Conservation (phyloP, 2,797 vertebrate species). For the Gallinago solitaria region DNA sequence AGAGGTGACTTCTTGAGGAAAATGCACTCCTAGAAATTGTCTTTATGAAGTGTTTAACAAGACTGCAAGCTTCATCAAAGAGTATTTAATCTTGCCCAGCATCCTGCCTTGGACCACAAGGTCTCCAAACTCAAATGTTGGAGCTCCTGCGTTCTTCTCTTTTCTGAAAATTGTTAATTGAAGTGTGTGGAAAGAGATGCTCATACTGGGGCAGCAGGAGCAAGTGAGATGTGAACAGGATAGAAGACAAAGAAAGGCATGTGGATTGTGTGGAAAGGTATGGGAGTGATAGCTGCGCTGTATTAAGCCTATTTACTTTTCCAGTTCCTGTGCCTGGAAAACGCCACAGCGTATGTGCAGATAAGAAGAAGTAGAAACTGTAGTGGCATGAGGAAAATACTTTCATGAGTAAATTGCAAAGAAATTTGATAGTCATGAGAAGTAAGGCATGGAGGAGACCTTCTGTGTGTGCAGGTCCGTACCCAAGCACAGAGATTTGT, state of each 20-base stretch:
- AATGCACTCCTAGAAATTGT: fast-evolving
- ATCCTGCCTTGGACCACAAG: not conserved
- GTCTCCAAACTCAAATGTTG: not conserved
- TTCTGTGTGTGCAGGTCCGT: not conserved
- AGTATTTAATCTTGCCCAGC: not conserved
- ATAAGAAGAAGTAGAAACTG: not conserved
- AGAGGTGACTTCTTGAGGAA: not conserved
- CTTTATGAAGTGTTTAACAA: not conserved
- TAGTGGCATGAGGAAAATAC: not conserved
- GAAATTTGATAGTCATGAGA: not conserved
- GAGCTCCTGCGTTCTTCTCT: not conserved
- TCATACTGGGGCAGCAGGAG: not conserved
- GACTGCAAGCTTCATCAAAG: not conserved
- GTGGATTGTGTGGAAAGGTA: not conserved
- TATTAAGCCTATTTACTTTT: not conserved
- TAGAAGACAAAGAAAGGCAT: not conserved
- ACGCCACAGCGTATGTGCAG: fast-evolving
- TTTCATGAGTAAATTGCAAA: not conserved
- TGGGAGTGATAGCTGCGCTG: not conserved
- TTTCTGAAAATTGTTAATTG: not conserved
- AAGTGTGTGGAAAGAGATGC: not conserved
- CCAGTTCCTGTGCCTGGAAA: not conserved
- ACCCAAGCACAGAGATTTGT: not conserved
- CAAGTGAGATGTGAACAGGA: not conserved
- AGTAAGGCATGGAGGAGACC: not conserved